Percentiles rank a stretch among this genome's conserved stretches.
These are phyloP conservation scores for Chironomus tepperi DNA, from an alignment of 1,140 invertebrate genomes.

Conservation along the genomic window DNA sequence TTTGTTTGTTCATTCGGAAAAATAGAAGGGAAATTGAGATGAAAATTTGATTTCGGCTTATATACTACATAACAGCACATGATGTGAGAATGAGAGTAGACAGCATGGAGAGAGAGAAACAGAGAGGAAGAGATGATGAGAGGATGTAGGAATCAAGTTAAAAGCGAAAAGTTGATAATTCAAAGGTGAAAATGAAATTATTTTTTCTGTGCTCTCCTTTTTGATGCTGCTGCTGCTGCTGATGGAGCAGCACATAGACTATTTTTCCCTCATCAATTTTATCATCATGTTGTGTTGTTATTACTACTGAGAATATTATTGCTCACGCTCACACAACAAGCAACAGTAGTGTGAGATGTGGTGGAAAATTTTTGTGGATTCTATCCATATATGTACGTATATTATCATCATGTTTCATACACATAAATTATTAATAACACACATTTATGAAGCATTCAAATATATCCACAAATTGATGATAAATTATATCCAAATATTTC, in stretches of 20 bases:
- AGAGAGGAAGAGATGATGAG: background rate
- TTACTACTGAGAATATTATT: too few species aligned
- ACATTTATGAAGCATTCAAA: slow-evolving; percentile 1
- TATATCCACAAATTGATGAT: background rate
- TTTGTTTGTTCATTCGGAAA: slow-evolving; percentile 15
- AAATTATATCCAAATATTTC: background rate
- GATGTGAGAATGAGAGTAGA: background rate
- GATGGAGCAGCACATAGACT: too few species aligned
- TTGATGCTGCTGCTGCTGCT: background rate
- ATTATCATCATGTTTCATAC: background rate
- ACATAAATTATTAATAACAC: slow-evolving; percentile 5
- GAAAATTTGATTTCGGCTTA: slow-evolving; percentile 18
- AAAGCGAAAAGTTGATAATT: background rate
- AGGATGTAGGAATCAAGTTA: background rate
- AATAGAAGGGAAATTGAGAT: slow-evolving; percentile 16
- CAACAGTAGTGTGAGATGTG: background rate
- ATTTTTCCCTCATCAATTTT: too few species aligned
- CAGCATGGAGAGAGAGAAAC: background rate
- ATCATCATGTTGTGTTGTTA: too few species aligned
- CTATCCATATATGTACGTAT: background rate
- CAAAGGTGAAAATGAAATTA: slow-evolving; percentile 23
- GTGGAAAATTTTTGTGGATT: background rate
- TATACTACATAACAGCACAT: background rate
- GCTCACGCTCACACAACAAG: too few species aligned
- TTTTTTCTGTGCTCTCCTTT: background rate